A percentile compares a stretch with the other conserved stretches of the same genome.
Conservation (phyloP, 2,113 vertebrate species). For the Ascaphus truei region DNA sequence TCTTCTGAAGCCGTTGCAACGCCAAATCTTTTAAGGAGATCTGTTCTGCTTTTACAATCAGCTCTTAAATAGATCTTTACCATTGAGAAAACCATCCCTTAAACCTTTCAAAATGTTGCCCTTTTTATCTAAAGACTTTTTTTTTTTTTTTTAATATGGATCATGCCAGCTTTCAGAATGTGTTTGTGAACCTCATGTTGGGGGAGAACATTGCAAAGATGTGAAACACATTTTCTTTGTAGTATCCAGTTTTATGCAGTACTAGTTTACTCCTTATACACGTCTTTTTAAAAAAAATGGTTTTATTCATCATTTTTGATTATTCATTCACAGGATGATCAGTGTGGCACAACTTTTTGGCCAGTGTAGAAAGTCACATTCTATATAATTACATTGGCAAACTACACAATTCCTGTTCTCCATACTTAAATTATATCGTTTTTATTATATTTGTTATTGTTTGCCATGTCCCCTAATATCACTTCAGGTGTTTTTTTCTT, state of each 20-base stretch:
- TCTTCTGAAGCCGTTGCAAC: conserved; percentile 60
- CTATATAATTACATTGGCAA: no score
- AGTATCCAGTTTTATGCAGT: conserved; percentile 18
- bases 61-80: conserved; percentile 52
- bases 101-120: conserved; percentile 40
- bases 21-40: conserved; percentile 62
- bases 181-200: conserved; percentile 26
- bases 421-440: no score
- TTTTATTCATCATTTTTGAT: conserved; percentile 1
- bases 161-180: conserved; percentile 42
- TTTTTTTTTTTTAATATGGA: no score
- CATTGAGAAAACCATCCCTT: conserved; percentile 52
- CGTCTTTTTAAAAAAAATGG: conserved; percentile 3
- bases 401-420: no score
- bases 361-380: no score
- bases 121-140: conserved; percentile 51
- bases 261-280: background rate
- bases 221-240: conserved; percentile 26
- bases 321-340: no score
- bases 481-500: no score
- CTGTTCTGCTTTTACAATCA: conserved; percentile 56
- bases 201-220: background rate
- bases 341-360: no score
- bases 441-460: no score
- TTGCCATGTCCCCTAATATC: no score